Evolutionary conservation across 1,140 invertebrate genomes (phyloP).

Genomic region (Notospermus geniculatus): DNA sequence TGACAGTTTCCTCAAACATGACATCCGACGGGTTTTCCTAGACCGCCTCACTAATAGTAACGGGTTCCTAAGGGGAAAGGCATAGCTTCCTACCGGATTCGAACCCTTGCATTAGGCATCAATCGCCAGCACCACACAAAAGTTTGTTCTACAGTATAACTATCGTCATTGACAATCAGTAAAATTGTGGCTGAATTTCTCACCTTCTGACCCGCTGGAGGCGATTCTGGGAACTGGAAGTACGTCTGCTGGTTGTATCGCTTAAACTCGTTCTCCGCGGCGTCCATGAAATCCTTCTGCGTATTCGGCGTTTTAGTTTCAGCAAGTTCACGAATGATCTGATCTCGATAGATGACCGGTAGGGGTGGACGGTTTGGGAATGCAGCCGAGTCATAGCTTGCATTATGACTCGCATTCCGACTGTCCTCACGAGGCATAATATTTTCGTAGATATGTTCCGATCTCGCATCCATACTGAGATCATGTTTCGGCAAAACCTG

Average conservation of each 20-base stretch:
- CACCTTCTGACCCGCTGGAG: background rate
- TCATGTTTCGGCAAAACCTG: too few relatives aligned
- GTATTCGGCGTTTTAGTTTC: conserved; percentile 36
- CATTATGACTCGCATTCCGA: too few relatives aligned
- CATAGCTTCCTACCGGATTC: too few relatives aligned
- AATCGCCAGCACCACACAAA: too few relatives aligned
- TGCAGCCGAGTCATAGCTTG: conserved; percentile 19
- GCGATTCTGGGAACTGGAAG: conserved; percentile 39
- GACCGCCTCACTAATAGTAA: too few relatives aligned
- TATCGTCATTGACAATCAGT: too few relatives aligned
- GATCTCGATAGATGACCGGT: conserved; percentile 31
- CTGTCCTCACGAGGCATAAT: background rate
- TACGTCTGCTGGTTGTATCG: conserved; percentile 33
- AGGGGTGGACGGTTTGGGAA: conserved; percentile 36
- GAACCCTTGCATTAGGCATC: too few relatives aligned
- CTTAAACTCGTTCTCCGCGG: conserved; percentile 28
- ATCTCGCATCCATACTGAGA: background rate
- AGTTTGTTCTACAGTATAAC: too few relatives aligned
- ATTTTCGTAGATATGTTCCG: conserved; percentile 7
- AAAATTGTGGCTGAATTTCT: too few relatives aligned
- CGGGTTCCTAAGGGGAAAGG: too few relatives aligned
- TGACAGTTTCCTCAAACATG: too few relatives aligned
- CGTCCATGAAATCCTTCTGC: conserved; percentile 30
- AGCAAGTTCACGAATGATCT: conserved; percentile 39
- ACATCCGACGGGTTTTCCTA: too few relatives aligned